phyloP scores from a whole-genome alignment of 2,113 vertebrate species.

The Reinhardtius hippoglossoides region DNA sequence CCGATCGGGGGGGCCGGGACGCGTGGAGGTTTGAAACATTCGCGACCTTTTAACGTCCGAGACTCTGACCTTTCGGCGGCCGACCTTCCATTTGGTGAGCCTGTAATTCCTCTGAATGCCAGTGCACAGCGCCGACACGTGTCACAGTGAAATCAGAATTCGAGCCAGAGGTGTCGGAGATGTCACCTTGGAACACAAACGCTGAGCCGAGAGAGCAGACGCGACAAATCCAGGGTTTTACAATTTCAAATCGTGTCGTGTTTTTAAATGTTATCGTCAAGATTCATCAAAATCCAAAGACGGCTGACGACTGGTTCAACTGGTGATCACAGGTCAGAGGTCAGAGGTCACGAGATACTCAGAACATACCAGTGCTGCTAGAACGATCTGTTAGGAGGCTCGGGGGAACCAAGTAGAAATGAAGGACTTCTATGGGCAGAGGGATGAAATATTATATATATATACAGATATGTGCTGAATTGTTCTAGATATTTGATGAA shows the following conservation, averaged over 20 bases:
- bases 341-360: too few relatives aligned
- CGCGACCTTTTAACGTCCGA: constrained; percentile 40
- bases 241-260: neutral
- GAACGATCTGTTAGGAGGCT: too few relatives aligned
- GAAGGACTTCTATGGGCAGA: too few relatives aligned
- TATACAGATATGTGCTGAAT: too few relatives aligned
- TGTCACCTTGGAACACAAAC: neutral
- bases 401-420: too few relatives aligned
- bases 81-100: constrained; percentile 16
- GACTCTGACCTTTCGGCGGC: constrained; percentile 54
- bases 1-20: constrained; percentile 9
- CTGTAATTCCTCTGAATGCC: constrained; percentile 55
- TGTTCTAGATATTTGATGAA: neutral
- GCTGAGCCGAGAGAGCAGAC: too few relatives aligned
- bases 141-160: constrained; percentile 20
- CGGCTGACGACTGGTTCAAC: too few relatives aligned
- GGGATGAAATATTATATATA: too few relatives aligned
- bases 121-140: constrained; percentile 29
- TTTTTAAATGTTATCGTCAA: too few relatives aligned
- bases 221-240: neutral
- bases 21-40: constrained; percentile 4
- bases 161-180: neutral
- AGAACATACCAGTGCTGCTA: too few relatives aligned
- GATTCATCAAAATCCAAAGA: too few relatives aligned
- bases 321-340: too few relatives aligned